Evolutionary conservation across 2,888 invertebrate genomes (phyloP).

Genomic region (Tineola bisselliella): DNA sequence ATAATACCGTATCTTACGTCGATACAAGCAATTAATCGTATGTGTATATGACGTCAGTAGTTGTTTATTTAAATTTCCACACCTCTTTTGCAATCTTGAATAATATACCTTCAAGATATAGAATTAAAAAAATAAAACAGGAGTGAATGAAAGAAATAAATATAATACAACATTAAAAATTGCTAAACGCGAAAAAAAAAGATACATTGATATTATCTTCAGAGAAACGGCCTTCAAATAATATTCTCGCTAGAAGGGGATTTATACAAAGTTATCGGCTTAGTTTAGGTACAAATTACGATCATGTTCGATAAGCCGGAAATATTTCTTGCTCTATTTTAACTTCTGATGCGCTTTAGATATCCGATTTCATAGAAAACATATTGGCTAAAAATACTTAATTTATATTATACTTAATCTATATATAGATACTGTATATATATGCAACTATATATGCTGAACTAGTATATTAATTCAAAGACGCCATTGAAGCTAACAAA

Average conservation of each 20-base stretch:
- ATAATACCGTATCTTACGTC: no score
- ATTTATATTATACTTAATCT: no score
- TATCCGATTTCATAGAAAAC: background rate
- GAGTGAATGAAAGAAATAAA: no score
- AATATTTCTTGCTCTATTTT: slow-evolving; percentile 1
- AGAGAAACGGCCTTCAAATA: background rate
- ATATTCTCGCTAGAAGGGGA: slow-evolving; percentile 8
- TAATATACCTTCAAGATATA: no score
- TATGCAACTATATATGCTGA: no score
- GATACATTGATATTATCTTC: background rate
- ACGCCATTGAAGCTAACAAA: background rate
- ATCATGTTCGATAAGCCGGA: slow-evolving; percentile 11
- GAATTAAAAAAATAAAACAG: no score
- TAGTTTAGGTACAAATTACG: background rate
- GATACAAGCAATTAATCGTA: no score
- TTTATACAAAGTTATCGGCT: slow-evolving; percentile 6
- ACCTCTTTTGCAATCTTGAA: no score
- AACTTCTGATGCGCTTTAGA: background rate
- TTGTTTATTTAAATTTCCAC: no score
- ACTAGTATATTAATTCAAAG: no score
- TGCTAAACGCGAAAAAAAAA: background rate
- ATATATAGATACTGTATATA: no score
- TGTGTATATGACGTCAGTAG: no score
- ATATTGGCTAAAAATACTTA: background rate
- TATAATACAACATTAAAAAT: background rate